Percentiles rank a stretch among this genome's conserved stretches.
Conservation (phyloP, 2,888 invertebrate genomes). For the Caenorhabditis sp. region DNA sequence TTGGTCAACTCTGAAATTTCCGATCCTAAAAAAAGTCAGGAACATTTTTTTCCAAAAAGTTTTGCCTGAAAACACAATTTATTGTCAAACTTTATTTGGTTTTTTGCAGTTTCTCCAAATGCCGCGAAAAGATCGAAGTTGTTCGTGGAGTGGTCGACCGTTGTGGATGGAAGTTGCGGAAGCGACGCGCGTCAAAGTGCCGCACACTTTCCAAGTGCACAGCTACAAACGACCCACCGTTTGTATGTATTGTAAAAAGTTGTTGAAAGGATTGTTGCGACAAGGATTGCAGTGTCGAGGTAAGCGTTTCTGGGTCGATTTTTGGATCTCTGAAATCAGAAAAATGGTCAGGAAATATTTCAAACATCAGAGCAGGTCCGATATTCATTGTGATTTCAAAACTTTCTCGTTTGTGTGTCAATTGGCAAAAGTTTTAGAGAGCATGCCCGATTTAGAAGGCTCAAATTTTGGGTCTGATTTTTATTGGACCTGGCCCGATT, state of each 20-base stretch:
- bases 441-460: too few relatives aligned
- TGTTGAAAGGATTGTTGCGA: slow-evolving; percentile 87
- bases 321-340: too few relatives aligned
- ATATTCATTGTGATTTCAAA: too few relatives aligned
- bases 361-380: too few relatives aligned
- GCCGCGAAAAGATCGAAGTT: slow-evolving; percentile 70
- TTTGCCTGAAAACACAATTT: neutral
- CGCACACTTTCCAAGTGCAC: slow-evolving; percentile 95
- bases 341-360: too few relatives aligned
- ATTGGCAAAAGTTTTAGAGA: too few relatives aligned
- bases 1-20: too few relatives aligned
- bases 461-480: too few relatives aligned
- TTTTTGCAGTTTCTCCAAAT: slow-evolving; percentile 65
- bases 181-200: slow-evolving; percentile 78
- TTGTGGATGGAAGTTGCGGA: slow-evolving; percentile 80
- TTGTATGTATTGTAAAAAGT: slow-evolving; percentile 92
- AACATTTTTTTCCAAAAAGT: neutral
- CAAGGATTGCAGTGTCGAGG: slow-evolving; percentile 95
- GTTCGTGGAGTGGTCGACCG: slow-evolving; percentile 76
- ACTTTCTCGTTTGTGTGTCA: too few relatives aligned
- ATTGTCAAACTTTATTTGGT: neutral
- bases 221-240: slow-evolving; percentile 95
- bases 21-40: too few relatives aligned
- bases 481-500: too few relatives aligned
- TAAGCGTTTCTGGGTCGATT: slow-evolving; percentile 39